phyloP scores from a whole-genome alignment of 2,113 vertebrate genomes.

The Dryoscopus gambensis region DNA sequence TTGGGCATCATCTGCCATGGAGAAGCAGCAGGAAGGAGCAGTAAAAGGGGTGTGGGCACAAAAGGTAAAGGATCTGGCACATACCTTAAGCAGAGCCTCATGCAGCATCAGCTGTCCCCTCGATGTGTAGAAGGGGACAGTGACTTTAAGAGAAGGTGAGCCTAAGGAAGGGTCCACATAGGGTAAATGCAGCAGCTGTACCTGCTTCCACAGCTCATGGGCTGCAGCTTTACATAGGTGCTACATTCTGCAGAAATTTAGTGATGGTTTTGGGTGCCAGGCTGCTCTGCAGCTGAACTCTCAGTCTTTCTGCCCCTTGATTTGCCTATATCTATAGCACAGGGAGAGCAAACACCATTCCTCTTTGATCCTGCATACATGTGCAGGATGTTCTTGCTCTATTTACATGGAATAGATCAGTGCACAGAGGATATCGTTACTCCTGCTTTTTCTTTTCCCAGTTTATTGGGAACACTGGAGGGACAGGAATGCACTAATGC shows the following conservation, averaged over 20 bases:
- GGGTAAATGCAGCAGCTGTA: background rate
- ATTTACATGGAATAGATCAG: background rate
- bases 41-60: background rate
- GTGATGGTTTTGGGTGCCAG: background rate
- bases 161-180: background rate
- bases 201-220: fast-evolving
- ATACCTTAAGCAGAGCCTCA: background rate
- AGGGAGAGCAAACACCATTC: background rate
- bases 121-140: background rate
- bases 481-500: background rate
- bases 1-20: background rate
- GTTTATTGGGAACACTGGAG: background rate
- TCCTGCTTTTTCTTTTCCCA: background rate
- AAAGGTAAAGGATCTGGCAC: background rate
- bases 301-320: background rate
- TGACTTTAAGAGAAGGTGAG: background rate
- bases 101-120: background rate
- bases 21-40: background rate
- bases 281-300: background rate
- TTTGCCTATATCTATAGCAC: background rate
- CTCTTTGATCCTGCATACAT: background rate
- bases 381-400: background rate
- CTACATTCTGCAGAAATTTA: background rate
- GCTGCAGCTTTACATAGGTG: background rate
- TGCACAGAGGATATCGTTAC: background rate